Evolutionary conservation across 2,797 vertebrate genomes (phyloP), one percentile per base, ranked within the genome.

Genomic region (Aplochiton taeniatus): DNA sequence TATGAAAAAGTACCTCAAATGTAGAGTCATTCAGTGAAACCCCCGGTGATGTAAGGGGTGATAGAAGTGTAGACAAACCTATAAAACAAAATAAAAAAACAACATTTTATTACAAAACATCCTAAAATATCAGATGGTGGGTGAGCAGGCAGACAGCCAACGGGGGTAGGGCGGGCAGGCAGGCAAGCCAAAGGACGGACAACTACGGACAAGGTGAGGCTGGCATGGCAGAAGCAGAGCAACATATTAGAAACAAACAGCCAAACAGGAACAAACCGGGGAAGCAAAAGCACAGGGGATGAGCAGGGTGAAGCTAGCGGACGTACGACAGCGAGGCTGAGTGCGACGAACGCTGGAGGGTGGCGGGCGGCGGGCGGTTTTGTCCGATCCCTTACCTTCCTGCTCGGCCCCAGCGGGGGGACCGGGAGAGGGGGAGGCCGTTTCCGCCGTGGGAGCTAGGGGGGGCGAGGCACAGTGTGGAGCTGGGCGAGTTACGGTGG

Each of bases 11-110:
- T 69, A 82, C 82, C 79, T 84, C 73, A n/a, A 64, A 59, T 55
- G 46, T 74, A 66, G 71, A 50, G 20, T 65, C 50, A 43, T 88
- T 81, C 53, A 81, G 61, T 14, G 74, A 5, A 45, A 78, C 50
- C 58, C 58, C 63, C 68, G 70, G 72, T 69, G 90, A 91, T 5
- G 52, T 65, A 76, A 91, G 76, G n/a, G 87, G 89, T 63, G 90
- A 91, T 44, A 91, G 63, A 66, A 92, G 74, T 5, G 87, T 66
- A 49, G 80, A 84, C 41, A 91, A 64, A 73, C 87, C 93, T 92
- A 79, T 53, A 18, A 70, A 67, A 83, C 13, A 60, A 57, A 41
- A 16, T 31, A 49, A 56, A 12, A 31, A n/a, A 10, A n/a, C 14
- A 41, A 17, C 43, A 60, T 14, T 1, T 18, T 20, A 48, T 58